phyloP scores from a whole-genome alignment of 2,113 vertebrate genomes.

The Hypanus sabinus region DNA sequence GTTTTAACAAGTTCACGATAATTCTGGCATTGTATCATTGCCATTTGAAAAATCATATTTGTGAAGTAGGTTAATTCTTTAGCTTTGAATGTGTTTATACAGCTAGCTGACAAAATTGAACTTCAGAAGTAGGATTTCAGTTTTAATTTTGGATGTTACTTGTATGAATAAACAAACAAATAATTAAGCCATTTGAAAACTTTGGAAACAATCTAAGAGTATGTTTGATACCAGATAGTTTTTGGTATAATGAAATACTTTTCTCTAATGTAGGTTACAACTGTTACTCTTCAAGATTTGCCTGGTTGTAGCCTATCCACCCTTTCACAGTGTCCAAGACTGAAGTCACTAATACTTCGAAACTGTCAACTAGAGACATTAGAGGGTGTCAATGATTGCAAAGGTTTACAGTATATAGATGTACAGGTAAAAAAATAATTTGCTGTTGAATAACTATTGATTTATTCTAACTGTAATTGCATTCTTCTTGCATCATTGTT shows the following conservation, averaged over 20 bases:
- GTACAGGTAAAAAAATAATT: constrained; percentile 61
- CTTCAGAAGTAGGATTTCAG: too few relatives aligned
- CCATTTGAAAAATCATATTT: background rate
- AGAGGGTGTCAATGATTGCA: constrained; percentile 63
- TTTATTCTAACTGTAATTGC: constrained; percentile 37
- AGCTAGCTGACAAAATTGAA: background rate
- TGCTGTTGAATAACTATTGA: constrained; percentile 15
- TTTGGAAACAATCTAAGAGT: background rate
- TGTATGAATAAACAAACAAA: background rate
- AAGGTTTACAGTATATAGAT: constrained; percentile 67
- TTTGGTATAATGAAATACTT: background rate
- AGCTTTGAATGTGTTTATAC: background rate
- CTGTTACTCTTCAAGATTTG: constrained; percentile 68
- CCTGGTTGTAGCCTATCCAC: constrained; percentile 70
- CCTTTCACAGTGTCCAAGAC: constrained; percentile 61
- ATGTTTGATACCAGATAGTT: background rate
- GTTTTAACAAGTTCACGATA: background rate
- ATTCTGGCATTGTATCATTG: background rate
- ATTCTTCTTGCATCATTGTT: background rate
- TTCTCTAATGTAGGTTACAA: constrained; percentile 63
- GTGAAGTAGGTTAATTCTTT: background rate
- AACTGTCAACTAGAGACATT: constrained; percentile 71
- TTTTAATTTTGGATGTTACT: background rate
- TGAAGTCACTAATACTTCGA: constrained; percentile 68
- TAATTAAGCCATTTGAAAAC: background rate